Evolutionary conservation across 2,888 invertebrate species (phyloP).

Genomic region (Scaptomyza flava): DNA sequence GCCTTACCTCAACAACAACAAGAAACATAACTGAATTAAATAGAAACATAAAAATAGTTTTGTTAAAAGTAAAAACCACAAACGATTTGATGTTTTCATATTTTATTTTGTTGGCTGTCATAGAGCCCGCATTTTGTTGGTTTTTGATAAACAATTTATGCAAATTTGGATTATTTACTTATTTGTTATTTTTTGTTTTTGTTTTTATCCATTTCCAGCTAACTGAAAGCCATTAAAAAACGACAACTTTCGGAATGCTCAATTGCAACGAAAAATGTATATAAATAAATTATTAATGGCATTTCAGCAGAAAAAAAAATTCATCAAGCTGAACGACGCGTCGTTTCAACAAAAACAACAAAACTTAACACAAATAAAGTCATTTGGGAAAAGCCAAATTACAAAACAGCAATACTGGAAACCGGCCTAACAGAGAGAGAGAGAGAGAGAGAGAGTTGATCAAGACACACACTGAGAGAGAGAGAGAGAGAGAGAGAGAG

Average conservation of each 20-base stretch:
- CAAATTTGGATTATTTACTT: constrained; percentile 2
- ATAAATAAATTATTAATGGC: constrained; percentile 47
- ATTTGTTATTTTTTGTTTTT: neutral
- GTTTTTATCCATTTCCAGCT: constrained; percentile 28
- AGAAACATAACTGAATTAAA: neutral
- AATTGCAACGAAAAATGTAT: constrained; percentile 45
- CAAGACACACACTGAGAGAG: too few species aligned
- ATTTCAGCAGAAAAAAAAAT: constrained; percentile 56
- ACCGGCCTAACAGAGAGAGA: neutral
- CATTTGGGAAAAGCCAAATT: constrained; percentile 43
- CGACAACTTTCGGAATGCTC: constrained; percentile 44
- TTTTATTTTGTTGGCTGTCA: neutral
- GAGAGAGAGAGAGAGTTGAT: neutral
- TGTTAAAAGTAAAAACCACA: constrained; percentile 13
- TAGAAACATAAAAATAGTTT: constrained; percentile 11
- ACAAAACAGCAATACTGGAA: constrained; percentile 20
- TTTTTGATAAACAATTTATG: constrained; percentile 17
- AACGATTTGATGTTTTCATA: constrained; percentile 6
- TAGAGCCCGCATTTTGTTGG: constrained; percentile 7
- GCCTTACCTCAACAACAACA: constrained; percentile 4
- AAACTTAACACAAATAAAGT: constrained; percentile 2
- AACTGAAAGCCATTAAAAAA: constrained; percentile 40
- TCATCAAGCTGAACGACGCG: constrained; percentile 7
- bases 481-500: too few species aligned
- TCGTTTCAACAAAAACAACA: neutral